phyloP scores from a whole-genome alignment of 2,888 invertebrate species.

The Dysmachus trigonus region DNA sequence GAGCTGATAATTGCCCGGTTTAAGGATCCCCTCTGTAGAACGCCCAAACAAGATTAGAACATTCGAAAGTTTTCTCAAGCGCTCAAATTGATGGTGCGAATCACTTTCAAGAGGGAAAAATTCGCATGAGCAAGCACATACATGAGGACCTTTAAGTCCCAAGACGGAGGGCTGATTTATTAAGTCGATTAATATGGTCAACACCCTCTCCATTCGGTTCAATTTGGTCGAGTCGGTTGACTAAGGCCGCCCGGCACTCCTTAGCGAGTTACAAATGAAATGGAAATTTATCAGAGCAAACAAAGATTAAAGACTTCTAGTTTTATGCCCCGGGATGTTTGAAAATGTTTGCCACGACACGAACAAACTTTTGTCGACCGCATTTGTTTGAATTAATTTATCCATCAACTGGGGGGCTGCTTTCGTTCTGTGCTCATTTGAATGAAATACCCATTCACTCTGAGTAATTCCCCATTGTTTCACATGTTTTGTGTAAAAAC shows the following conservation, averaged over 20 bases:
- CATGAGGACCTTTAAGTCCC: neutral
- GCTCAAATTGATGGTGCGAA: neutral
- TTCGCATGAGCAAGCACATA: neutral
- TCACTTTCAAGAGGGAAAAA: neutral
- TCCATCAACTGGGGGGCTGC: neutral
- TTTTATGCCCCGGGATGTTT: neutral
- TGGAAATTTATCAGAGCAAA: conserved; percentile 7
- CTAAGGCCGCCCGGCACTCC: neutral
- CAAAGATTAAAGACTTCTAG: neutral
- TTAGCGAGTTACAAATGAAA: conserved; percentile 3
- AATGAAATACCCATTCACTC: neutral
- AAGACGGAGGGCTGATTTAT: neutral
- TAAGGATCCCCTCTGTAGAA: neutral
- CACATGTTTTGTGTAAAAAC: neutral
- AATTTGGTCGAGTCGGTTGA: neutral
- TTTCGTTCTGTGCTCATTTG: neutral
- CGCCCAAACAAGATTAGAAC: neutral
- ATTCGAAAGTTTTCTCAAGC: neutral
- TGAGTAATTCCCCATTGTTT: neutral
- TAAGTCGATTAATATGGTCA: conserved; percentile 13
- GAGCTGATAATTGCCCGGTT: conserved; percentile 6
- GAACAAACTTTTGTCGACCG: neutral
- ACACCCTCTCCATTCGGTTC: neutral
- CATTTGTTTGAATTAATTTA: conserved; percentile 17
- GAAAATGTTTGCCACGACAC: conserved; percentile 11